phyloP scores from a whole-genome alignment of 1,140 invertebrate genomes.

The Pogonognathellus flavescens region DNA sequence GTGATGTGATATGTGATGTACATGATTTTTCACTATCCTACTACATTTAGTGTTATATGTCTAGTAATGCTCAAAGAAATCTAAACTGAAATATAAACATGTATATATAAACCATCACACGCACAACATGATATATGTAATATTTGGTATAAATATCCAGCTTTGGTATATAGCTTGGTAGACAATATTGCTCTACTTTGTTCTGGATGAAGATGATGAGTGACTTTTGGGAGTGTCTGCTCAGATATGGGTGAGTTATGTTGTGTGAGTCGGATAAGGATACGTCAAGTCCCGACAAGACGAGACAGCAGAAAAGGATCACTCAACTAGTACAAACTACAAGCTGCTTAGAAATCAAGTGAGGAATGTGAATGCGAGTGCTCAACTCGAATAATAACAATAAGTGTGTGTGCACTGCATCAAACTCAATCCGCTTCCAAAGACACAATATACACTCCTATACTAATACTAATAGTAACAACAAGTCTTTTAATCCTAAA shows the following conservation, averaged over 20 bases:
- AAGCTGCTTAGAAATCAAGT: background rate
- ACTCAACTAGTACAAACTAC: constrained; percentile 38
- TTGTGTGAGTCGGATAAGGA: constrained; percentile 47
- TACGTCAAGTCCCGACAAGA: constrained; percentile 39
- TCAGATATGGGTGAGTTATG: constrained; percentile 51
- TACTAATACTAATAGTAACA: background rate
- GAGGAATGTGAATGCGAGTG: background rate
- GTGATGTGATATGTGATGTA: constrained; percentile 42
- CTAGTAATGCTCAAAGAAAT: background rate
- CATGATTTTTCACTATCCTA: constrained; percentile 38
- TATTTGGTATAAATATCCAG: no score
- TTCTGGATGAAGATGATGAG: constrained; percentile 44
- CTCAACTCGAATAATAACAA: background rate
- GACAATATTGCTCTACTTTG: background rate
- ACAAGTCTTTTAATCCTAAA: background rate
- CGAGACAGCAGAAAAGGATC: constrained; percentile 42
- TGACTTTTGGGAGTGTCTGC: constrained; percentile 54
- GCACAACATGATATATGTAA: no score
- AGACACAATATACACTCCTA: background rate
- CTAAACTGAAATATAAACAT: background rate
- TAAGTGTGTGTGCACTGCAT: background rate
- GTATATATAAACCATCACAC: no score
- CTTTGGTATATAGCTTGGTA: background rate
- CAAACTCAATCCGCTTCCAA: background rate
- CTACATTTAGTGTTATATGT: no score